Evolutionary conservation across 1,140 invertebrate genomes (phyloP).

Genomic region (Drosophila jambulina): DNA sequence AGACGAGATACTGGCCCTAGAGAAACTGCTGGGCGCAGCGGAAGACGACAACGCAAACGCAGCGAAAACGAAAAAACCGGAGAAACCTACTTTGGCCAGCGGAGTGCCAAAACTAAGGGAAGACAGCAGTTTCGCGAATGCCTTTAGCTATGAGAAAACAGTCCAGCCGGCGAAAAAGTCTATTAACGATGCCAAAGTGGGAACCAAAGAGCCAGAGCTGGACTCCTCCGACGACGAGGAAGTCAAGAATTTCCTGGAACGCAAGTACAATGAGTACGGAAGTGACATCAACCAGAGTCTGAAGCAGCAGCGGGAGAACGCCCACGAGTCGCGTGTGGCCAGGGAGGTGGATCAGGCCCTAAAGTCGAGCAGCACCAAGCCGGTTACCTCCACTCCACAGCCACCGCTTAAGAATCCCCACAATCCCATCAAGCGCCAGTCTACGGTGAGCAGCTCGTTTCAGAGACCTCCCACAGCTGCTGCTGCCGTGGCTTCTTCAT

Average conservation of each 20-base stretch:
- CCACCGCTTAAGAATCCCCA: conserved; percentile 62
- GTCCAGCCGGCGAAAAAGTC: conserved; percentile 21
- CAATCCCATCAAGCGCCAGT: conserved; percentile 70
- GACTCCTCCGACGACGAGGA: conserved; percentile 94
- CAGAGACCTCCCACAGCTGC: conserved; percentile 43
- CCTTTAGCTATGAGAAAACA: conserved; percentile 68
- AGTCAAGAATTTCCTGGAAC: conserved; percentile 89
- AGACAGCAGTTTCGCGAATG: conserved; percentile 74
- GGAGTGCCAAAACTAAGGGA: conserved; percentile 66
- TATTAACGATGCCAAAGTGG: neutral
- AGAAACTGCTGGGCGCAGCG: conserved; percentile 65
- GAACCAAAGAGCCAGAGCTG: conserved; percentile 55
- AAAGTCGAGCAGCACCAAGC: conserved; percentile 42
- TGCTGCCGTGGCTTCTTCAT: conserved; percentile 25
- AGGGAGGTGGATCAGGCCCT: conserved; percentile 82
- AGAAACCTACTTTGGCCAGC: conserved; percentile 26
- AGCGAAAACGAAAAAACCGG: conserved; percentile 23
- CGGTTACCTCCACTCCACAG: conserved; percentile 79
- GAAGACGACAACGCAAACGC: conserved; percentile 54
- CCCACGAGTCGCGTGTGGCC: conserved; percentile 84
- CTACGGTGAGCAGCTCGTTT: conserved; percentile 73
- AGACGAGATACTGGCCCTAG: conserved; percentile 69
- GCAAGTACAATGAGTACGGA: conserved; percentile 90
- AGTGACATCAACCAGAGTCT: conserved; percentile 88
- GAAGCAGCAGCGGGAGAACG: conserved; percentile 86